phyloP scores from a whole-genome alignment of 2,113 vertebrate species.

The Panthera leo region DNA sequence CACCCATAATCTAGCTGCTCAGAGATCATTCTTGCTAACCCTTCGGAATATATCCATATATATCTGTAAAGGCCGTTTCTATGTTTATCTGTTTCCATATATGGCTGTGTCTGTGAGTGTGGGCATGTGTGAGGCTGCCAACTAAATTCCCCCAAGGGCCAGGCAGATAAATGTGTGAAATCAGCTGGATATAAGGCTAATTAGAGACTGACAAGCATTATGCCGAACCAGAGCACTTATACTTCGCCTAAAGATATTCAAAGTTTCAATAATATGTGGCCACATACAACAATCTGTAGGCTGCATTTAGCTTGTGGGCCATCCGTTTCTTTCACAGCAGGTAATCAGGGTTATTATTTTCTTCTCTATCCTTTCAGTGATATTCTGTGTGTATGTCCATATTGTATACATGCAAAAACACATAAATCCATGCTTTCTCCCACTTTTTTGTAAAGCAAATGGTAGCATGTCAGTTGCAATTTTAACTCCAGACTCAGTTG shows the following conservation, averaged over 20 bases:
- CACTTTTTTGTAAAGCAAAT: conserved; percentile 6
- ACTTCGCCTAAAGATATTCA: conserved; percentile 9
- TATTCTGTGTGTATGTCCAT: background rate
- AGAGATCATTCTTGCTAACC: background rate
- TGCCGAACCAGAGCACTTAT: background rate
- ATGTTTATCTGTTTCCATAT: background rate
- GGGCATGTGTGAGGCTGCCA: background rate
- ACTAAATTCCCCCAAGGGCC: background rate
- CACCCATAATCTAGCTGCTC: background rate
- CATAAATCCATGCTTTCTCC: background rate
- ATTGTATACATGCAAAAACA: background rate
- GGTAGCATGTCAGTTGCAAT: background rate
- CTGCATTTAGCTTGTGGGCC: background rate
- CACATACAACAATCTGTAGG: background rate
- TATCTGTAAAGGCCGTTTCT: background rate
- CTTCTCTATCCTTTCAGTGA: background rate
- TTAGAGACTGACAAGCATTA: background rate
- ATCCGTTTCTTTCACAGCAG: background rate
- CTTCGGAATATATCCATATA: background rate
- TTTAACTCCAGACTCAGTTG: background rate
- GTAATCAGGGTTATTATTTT: background rate
- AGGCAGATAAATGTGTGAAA: background rate
- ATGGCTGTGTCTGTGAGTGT: background rate
- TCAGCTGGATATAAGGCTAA: conserved; percentile 5
- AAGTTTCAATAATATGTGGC: background rate